These are phyloP conservation scores for Asbolus verrucosus DNA, from an alignment of 1,140 invertebrate genomes.

Conservation along the genomic window DNA sequence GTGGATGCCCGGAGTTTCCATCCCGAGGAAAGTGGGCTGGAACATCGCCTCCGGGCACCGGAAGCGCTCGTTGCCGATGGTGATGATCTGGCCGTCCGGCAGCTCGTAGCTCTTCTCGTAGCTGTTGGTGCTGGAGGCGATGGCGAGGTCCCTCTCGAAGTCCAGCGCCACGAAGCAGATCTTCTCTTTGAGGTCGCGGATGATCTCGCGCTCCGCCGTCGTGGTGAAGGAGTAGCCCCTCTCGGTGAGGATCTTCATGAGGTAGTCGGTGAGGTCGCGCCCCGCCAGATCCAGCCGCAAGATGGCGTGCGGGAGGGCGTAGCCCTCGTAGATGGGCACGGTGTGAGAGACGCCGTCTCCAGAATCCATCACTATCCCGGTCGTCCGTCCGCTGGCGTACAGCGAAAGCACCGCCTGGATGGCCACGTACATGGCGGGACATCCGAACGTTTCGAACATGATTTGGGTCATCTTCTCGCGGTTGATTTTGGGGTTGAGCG, in stretches of 20 bases:
- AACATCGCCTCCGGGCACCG: constrained; percentile 88
- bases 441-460: constrained; percentile 88
- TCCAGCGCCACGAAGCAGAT: constrained; percentile 81
- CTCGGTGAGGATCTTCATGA: constrained; percentile 79
- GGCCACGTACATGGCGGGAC: constrained; percentile 84
- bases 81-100: constrained; percentile 84
- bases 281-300: constrained; percentile 83
- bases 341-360: constrained; percentile 87
- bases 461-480: constrained; percentile 94
- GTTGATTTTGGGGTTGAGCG: constrained; percentile 86
- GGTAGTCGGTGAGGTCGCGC: constrained; percentile 77
- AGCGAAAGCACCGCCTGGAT: constrained; percentile 85
- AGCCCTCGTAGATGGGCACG: constrained; percentile 85
- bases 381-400: constrained; percentile 87
- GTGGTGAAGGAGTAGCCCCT: constrained; percentile 71
- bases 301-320: constrained; percentile 76
- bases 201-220: constrained; percentile 78
- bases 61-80: constrained; percentile 87
- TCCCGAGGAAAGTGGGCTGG: constrained; percentile 79
- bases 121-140: constrained; percentile 76
- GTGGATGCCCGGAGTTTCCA: constrained; percentile 80
- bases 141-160: constrained; percentile 66
- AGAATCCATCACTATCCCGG: constrained; percentile 74
- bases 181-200: constrained; percentile 82
- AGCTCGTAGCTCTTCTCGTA: constrained; percentile 82